These are phyloP conservation scores for Petroica traversi DNA, from an alignment of 2,113 vertebrate species.

Conservation along the genomic window DNA sequence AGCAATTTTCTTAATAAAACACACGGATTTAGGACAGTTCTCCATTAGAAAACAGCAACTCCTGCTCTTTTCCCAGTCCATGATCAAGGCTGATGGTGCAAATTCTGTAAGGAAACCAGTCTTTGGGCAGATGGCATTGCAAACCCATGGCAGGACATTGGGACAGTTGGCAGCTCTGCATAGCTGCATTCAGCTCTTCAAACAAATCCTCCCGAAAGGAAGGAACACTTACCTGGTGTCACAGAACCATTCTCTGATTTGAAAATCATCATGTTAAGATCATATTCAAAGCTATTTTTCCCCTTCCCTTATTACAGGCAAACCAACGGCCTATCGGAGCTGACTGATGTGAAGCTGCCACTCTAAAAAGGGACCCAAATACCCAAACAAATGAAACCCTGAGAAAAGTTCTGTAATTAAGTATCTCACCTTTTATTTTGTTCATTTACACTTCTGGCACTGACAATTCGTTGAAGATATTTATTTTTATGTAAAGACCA, in stretches of 20 bases:
- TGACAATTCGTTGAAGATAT: slow-evolving; percentile 73
- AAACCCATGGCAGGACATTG: rapidly evolving
- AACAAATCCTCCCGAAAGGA: neutral
- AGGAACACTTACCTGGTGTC: neutral
- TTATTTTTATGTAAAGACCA: slow-evolving; percentile 73
- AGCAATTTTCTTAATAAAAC: neutral
- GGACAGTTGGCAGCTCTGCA: neutral
- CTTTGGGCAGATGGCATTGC: neutral
- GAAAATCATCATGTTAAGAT: neutral
- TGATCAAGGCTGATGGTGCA: neutral
- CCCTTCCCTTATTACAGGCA: neutral
- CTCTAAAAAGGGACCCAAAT: neutral
- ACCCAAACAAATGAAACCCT: neutral
- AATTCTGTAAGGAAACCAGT: neutral
- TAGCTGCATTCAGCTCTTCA: neutral
- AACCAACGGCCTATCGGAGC: neutral
- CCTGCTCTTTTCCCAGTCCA: neutral
- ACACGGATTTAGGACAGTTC: neutral
- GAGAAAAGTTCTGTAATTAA: slow-evolving; percentile 46
- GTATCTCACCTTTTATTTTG: slow-evolving; percentile 75
- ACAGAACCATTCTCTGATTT: neutral
- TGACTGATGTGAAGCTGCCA: neutral
- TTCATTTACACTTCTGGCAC: slow-evolving; percentile 76
- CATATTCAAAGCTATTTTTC: neutral
- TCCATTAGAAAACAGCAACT: neutral